Conservation (phyloP, 2,113 vertebrate genomes). For the Ariopsis seemanni region DNA sequence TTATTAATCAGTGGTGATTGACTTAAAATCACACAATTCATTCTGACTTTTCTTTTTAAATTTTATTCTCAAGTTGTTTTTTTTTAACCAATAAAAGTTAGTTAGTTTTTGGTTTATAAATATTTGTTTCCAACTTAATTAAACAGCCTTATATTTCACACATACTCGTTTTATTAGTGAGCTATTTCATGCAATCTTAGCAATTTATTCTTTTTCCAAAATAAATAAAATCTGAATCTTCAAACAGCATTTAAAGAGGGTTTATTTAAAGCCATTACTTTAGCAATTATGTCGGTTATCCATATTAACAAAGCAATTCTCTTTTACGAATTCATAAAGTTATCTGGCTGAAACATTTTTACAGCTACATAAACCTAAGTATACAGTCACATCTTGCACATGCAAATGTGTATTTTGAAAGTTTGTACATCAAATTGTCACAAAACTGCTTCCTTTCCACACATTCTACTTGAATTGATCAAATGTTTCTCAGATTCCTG, state of each 20-base stretch:
- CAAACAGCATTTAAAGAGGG: background rate
- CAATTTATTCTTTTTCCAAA: background rate
- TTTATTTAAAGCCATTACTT: background rate
- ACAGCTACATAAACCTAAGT: background rate
- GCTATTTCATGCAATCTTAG: background rate
- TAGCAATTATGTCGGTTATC: background rate
- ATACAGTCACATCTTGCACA: background rate
- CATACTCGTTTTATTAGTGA: background rate
- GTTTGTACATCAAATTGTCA: background rate
- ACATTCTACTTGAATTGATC: background rate
- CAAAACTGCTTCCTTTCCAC: background rate
- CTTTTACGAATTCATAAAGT: background rate
- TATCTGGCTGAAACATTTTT: background rate
- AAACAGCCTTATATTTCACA: background rate
- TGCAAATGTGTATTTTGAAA: background rate
- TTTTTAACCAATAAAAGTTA: background rate
- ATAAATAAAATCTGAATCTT: background rate
- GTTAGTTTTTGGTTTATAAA: background rate
- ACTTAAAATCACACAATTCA: background rate
- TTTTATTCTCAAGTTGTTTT: background rate
- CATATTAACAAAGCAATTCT: background rate
- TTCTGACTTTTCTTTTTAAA: background rate
- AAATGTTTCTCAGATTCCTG: slow-evolving; percentile 34
- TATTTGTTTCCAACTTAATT: background rate
- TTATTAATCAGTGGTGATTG: background rate